Evolutionary conservation across 1,140 invertebrate species (phyloP).

Genomic region (Zophobas morio): DNA sequence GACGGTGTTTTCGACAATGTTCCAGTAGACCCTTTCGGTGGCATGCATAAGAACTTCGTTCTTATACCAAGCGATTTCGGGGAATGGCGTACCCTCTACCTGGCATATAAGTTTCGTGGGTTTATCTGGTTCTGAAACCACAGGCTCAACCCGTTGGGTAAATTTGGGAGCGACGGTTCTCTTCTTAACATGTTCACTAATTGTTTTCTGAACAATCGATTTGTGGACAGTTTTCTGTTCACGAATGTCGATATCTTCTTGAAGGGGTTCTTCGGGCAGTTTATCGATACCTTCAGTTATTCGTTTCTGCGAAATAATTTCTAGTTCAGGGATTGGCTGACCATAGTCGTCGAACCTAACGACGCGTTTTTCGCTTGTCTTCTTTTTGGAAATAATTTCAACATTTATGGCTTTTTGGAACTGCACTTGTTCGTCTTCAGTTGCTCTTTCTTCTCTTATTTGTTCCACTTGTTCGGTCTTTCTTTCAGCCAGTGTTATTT

Average conservation of each 20-base stretch:
- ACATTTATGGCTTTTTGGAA: constrained; percentile 70
- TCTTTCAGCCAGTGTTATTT: constrained; percentile 64
- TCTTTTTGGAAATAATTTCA: constrained; percentile 70
- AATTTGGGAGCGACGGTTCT: constrained; percentile 78
- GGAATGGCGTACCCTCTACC: constrained; percentile 78
- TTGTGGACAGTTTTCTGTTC: constrained; percentile 66
- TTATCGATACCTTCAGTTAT: constrained; percentile 68
- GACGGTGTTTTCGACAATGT: constrained; percentile 74
- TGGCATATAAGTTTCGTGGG: constrained; percentile 77
- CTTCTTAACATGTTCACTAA: constrained; percentile 69
- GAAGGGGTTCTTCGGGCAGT: constrained; percentile 68
- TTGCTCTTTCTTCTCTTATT: constrained; percentile 65
- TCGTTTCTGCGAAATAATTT: constrained; percentile 68
- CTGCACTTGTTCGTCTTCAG: constrained; percentile 66
- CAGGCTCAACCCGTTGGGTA: constrained; percentile 78
- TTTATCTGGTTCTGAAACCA: constrained; percentile 74
- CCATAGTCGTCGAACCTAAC: constrained; percentile 67
- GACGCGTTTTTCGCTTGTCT: constrained; percentile 66
- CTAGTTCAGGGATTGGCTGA: constrained; percentile 72
- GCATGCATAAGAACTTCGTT: constrained; percentile 79
- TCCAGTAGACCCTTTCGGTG: constrained; percentile 76
- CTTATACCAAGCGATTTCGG: constrained; percentile 84
- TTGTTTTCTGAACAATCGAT: constrained; percentile 68
- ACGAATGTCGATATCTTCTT: constrained; percentile 67
- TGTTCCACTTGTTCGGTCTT: constrained; percentile 63